Conservation (phyloP, 2,113 vertebrate species). For the Glaucomys volans region DNA sequence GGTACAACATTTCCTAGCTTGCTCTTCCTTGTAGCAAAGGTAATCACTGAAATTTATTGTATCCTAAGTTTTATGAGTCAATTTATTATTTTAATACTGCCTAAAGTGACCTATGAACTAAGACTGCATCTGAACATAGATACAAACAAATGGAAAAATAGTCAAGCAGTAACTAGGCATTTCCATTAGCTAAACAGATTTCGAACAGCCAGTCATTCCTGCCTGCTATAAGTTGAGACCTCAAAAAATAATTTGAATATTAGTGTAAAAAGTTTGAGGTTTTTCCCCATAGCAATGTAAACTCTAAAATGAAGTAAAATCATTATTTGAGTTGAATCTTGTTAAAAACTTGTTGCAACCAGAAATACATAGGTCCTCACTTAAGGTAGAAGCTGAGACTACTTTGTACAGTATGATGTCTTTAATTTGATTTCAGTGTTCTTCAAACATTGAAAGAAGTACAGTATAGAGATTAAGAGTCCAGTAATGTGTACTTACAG, state of each 20-base stretch:
- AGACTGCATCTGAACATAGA: conserved; percentile 6
- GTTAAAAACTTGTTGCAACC: neutral
- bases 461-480: neutral
- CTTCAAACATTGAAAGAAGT: neutral
- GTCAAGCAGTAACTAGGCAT: neutral
- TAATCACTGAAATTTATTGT: conserved; percentile 22
- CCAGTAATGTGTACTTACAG: neutral
- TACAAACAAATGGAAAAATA: neutral
- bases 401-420: neutral
- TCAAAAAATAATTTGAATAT: neutral
- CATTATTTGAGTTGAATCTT: neutral
- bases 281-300: neutral
- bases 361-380: neutral
- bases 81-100: neutral
- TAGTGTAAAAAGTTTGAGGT: neutral
- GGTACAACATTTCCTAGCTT: neutral
- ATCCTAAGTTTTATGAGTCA: neutral
- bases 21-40: neutral
- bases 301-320: conserved; percentile 40
- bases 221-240: neutral
- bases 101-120: conserved; percentile 23
- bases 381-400: neutral
- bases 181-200: conserved; percentile 25
- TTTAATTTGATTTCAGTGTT: neutral
- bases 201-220: neutral